Percentiles rank a stretch among this genome's conserved stretches.
These are phyloP conservation scores for Gouania willdenowi DNA, from an alignment of 2,797 vertebrate genomes.

Conservation along the genomic window DNA sequence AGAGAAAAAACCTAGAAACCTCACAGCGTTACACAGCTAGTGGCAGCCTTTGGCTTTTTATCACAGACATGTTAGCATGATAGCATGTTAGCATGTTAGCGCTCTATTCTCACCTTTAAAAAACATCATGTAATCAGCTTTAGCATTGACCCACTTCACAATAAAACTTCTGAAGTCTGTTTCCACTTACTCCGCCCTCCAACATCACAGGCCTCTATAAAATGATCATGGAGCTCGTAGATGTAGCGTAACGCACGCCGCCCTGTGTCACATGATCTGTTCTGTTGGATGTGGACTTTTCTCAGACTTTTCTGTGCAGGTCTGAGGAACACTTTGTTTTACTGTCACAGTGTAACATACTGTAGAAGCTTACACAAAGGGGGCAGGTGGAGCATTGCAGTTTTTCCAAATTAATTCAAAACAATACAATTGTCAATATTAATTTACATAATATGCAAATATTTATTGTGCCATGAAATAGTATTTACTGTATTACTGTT, in stretches of 20 bases:
- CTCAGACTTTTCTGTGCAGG: conserved; percentile 24
- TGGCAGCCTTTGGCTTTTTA: conserved; percentile 8
- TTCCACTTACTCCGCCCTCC: conserved; percentile 72
- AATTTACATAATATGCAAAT: too few relatives aligned
- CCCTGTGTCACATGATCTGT: conserved; percentile 55
- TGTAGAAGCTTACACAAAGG: too few relatives aligned
- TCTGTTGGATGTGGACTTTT: conserved; percentile 49
- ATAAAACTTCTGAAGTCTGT: conserved; percentile 65
- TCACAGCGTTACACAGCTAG: conserved; percentile 45
- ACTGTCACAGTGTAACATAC: too few relatives aligned
- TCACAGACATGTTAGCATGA: not conserved
- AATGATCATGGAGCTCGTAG: conserved; percentile 61
- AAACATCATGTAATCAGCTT: conserved; percentile 21
- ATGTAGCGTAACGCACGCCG: conserved; percentile 52
- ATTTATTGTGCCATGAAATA: too few relatives aligned
- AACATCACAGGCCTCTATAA: conserved; percentile 67
- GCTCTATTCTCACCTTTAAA: conserved; percentile 17
- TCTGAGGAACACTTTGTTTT: conserved; percentile 6
- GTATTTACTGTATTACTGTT: too few relatives aligned
- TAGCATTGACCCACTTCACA: conserved; percentile 62
- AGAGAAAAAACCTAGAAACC: conserved; percentile 45
- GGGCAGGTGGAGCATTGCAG: too few relatives aligned
- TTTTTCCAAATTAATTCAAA: too few relatives aligned
- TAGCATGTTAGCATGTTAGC: not conserved
- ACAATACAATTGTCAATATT: too few relatives aligned